A percentile compares a stretch with the other conserved stretches of the same genome.
These are phyloP conservation scores for Saiga tatarica DNA, from an alignment of 2,113 vertebrate genomes.

Conservation along the genomic window DNA sequence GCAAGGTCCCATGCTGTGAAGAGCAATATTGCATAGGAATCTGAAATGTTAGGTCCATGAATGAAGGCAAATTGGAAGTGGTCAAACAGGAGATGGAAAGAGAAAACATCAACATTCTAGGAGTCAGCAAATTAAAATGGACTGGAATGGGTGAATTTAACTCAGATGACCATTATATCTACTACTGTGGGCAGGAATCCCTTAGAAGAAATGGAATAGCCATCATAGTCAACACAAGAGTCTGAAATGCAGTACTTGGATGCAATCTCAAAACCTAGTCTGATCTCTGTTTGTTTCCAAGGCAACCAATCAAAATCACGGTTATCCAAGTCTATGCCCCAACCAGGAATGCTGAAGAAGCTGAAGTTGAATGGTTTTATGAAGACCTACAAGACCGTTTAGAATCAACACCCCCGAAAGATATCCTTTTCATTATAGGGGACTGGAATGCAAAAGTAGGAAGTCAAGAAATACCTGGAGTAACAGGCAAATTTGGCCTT, in stretches of 20 bases:
- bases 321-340: fast-evolving
- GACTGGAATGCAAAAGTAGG: neutral
- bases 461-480: neutral
- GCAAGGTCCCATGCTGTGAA: neutral
- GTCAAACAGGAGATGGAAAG: neutral
- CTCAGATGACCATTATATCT: neutral
- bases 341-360: neutral
- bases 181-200: neutral
- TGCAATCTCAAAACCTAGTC: neutral
- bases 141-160: neutral
- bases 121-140: neutral
- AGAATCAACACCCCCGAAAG: neutral
- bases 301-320: neutral
- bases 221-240: neutral
- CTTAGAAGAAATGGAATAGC: neutral
- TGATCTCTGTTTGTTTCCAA: neutral
- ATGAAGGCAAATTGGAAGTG: neutral
- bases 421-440: neutral
- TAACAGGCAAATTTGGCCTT: neutral
- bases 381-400: neutral
- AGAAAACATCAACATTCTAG: neutral
- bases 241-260: neutral
- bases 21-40: neutral
- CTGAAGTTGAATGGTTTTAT: neutral
- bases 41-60: neutral